Conservation (phyloP, 2,888 invertebrate genomes). For the Mythimna loreyi region DNA sequence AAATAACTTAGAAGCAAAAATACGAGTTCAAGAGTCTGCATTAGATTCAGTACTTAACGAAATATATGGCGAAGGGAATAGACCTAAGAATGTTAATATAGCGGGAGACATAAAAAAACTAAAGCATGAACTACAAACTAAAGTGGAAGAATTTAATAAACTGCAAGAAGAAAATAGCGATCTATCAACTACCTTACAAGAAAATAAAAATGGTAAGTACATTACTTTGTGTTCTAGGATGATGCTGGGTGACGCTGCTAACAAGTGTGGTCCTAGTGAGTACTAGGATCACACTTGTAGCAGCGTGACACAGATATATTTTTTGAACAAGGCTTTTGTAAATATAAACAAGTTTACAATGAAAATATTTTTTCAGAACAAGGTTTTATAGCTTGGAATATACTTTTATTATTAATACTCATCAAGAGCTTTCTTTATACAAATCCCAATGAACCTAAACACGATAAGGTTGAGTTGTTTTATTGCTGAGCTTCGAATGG, state of each 20-base stretch:
- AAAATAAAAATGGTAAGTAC: slow-evolving; percentile 70
- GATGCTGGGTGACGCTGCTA: too few relatives aligned
- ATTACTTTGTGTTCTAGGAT: not conserved
- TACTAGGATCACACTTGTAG: too few relatives aligned
- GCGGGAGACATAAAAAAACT: slow-evolving; percentile 54
- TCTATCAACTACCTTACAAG: slow-evolving; percentile 56
- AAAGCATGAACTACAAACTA: slow-evolving; percentile 60
- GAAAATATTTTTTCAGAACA: too few relatives aligned
- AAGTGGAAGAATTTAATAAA: slow-evolving; percentile 50
- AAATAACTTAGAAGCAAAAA: slow-evolving; percentile 18
- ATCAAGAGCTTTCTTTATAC: too few relatives aligned
- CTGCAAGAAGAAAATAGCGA: slow-evolving; percentile 63
- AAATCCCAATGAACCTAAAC: too few relatives aligned
- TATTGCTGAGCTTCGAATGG: too few relatives aligned
- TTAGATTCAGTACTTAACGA: slow-evolving; percentile 26
- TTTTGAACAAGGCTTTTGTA: not conserved
- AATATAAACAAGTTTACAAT: too few relatives aligned
- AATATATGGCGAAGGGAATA: slow-evolving; percentile 21
- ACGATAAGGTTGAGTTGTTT: too few relatives aligned
- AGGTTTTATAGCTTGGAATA: too few relatives aligned
- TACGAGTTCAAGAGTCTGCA: slow-evolving; percentile 32
- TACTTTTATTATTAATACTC: too few relatives aligned
- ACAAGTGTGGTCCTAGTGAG: too few relatives aligned
- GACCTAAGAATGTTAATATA: slow-evolving; percentile 49
- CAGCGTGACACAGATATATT: not conserved